Percentiles rank a stretch among this genome's conserved stretches.
Conservation (phyloP, 2,797 vertebrate genomes). For the Pangasius sanitwongsei region DNA sequence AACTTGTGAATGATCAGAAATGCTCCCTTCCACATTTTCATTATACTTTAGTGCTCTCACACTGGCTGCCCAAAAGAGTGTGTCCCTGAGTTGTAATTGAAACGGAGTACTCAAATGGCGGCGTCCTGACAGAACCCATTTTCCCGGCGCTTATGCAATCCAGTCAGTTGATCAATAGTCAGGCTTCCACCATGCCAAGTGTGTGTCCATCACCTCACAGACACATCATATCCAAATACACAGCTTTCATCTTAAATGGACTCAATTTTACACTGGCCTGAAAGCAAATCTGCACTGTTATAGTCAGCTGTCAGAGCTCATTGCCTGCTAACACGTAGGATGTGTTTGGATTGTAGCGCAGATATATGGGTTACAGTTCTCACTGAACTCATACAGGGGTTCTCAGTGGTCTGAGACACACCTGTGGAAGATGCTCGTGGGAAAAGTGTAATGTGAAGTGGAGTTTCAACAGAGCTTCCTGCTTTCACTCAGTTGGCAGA, state of each 20-base stretch:
- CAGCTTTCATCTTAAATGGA: slow-evolving; percentile 72
- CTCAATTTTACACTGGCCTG: slow-evolving; percentile 50
- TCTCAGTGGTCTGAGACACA: slow-evolving; percentile 10
- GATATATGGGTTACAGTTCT: slow-evolving; percentile 18
- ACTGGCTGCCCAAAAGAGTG: slow-evolving; percentile 52
- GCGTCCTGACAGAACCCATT: slow-evolving; percentile 77
- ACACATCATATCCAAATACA: slow-evolving; percentile 70
- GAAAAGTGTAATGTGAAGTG: not conserved
- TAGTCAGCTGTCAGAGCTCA: slow-evolving; percentile 45
- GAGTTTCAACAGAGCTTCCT: not conserved
- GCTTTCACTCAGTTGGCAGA: not conserved
- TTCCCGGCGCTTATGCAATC: slow-evolving; percentile 70
- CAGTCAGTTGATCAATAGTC: slow-evolving; percentile 73
- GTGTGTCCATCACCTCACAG: slow-evolving; percentile 69
- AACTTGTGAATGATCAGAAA: slow-evolving; percentile 88
- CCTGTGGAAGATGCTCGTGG: slow-evolving; percentile 20
- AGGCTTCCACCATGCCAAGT: slow-evolving; percentile 67
- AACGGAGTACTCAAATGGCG: slow-evolving; percentile 73
- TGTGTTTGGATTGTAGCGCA: slow-evolving; percentile 20
- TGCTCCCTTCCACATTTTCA: slow-evolving; percentile 81
- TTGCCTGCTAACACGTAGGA: slow-evolving; percentile 9
- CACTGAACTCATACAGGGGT: not conserved
- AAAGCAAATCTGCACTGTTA: slow-evolving; percentile 43
- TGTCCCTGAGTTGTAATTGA: slow-evolving; percentile 74
- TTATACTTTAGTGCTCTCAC: slow-evolving; percentile 7